Base-by-base conservation (phyloP, 2,888 invertebrate species). In the Malacosoma neustria region DNA sequence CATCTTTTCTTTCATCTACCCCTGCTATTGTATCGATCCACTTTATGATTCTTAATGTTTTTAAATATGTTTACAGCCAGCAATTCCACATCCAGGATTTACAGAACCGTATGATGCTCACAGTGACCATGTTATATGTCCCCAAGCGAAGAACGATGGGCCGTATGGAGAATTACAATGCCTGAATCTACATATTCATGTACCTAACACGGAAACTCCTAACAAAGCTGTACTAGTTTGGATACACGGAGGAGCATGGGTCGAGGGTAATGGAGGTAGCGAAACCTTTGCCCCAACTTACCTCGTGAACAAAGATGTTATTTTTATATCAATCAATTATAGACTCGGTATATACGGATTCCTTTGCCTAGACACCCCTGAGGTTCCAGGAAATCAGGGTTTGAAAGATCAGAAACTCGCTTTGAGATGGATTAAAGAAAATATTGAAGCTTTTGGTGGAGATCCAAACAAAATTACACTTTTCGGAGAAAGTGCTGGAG, bases 371-470 rank as follows among this genome's bases (percentile, higher is more conserved):
- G 30, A 13, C 1, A 4, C 14, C 7, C 13, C 31, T 0, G 36
- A 38, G 4, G 42, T 37, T 36, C 53, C 59, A 3, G 62, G 54
- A 2, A 65, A 64, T 37, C 60, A 61, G 44, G 63, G 61, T 1
- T 22, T 62, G 3, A 61, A 55, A 40, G 65, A 64, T 29, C 56
- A 56, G 14, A 7, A 43, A 0, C 13, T 54, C 13, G 62, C 58
- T 3, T 22, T 65, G 3, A 38, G 47, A 14, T 65, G 65, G 65
- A 36, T 63, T 1, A 53, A 56, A 22, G 39, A 49, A 1, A 59
- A 63, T 39, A 64, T 64, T 6, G 42, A 13, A 4, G 11, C 36
- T 6, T 64, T 64, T 29, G 58, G 62, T 3, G 64, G 64, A 0
- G 43, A 64, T 34, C 12, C 38, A 0, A 36, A 43, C n/a, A 47